Evolutionary conservation across 2,888 invertebrate species (phyloP), one percentile per base, ranked within the genome.

Genomic region (Loripinus fragilis): DNA sequence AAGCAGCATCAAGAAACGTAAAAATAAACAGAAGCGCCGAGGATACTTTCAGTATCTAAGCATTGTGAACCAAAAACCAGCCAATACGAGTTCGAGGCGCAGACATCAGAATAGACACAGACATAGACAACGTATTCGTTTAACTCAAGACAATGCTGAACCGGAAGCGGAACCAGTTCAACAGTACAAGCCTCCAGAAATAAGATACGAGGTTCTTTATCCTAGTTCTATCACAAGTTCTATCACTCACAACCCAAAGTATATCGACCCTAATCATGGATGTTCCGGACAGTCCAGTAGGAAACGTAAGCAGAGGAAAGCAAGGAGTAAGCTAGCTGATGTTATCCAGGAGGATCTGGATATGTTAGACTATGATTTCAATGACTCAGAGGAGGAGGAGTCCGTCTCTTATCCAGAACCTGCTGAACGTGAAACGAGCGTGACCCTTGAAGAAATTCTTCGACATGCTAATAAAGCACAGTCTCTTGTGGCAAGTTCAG

Each of bases 211-310:
- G 33, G 83, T 87, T 8, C 45, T 77, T 25, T 81, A 83, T 42
- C 87, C 87, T 33, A 74, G 80, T 66, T 85, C 87, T 12, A 73
- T 50, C 1, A 76, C 81, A 33, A 86, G 83, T 48, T 87, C 85
- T 5, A 55, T 87, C 7, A 77, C 85, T 0, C 87, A 87, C 64
- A 85, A 86, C 52, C 71, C 81, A 3, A 86, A 88, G 74, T 81
- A 78, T 30, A 78, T 88, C 25, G 79, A 79, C 10, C 60, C 60
- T 2, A 30, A 25, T 5, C 33, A 33, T 20, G 33, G 60, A 1
- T 30, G 33, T 20, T 65, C 64, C 23, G n/a, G 33, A 15, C 17
- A 2, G 15, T 68, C 48, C 10, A 60, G 60, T 28, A 5, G 60
- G 28, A 25, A 20, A 3, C 30, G 33, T 28, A 60, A 60, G 20